Evolutionary conservation across 2,888 invertebrate genomes (phyloP).

Genomic region (Macrophya annulata): DNA sequence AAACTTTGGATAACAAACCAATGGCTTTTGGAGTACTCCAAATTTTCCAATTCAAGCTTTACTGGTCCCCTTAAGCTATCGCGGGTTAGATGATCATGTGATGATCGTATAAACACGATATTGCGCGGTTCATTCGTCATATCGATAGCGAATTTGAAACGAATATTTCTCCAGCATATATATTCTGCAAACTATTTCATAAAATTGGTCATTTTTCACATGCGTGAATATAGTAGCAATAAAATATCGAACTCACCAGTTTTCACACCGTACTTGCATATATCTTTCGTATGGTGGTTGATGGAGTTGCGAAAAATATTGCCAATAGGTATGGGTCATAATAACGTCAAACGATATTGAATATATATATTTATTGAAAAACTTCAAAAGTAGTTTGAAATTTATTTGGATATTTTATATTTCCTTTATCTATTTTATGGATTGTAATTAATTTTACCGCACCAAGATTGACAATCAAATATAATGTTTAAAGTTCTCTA

Average conservation of each 20-base stretch:
- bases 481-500: not conserved
- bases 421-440: not conserved
- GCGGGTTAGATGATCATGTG: no score
- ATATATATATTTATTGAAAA: not conserved
- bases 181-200: not conserved
- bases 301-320: constrained; percentile 24
- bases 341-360: not conserved
- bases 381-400: not conserved
- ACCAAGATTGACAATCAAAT: not conserved
- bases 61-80: no score
- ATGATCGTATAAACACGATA: no score
- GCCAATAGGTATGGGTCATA: not conserved
- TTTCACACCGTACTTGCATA: not conserved
- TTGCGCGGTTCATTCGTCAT: not conserved
- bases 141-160: not conserved
- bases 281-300: not conserved
- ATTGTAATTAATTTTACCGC: not conserved
- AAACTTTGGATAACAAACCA: no score
- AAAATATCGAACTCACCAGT: not conserved
- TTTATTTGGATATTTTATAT: not conserved
- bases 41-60: no score
- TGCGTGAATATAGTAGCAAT: not conserved
- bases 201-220: not conserved
- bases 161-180: not conserved
- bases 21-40: no score